A percentile compares a stretch with the other conserved stretches of the same genome.
phyloP scores from a whole-genome alignment of 2,888 invertebrate genomes.

The Dasypolia templi region DNA sequence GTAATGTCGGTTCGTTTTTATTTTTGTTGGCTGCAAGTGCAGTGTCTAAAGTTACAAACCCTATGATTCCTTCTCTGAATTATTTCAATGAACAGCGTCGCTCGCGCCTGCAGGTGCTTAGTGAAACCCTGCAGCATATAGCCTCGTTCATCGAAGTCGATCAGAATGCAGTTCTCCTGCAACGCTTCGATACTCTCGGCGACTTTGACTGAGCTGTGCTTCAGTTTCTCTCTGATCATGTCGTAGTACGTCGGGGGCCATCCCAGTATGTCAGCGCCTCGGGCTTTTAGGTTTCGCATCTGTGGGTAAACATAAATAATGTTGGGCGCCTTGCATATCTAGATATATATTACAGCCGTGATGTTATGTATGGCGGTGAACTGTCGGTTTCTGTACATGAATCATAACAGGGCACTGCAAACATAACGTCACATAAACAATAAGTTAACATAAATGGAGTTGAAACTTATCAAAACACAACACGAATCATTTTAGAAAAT shows the following conservation, averaged over 20 bases:
- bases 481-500: too few species aligned
- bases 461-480: too few species aligned
- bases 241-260: conserved; percentile 98
- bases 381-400: too few species aligned
- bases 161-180: conserved; percentile 96
- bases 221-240: conserved; percentile 94
- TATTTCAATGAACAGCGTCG: conserved; percentile 98
- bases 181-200: conserved; percentile 94
- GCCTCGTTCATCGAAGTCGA: conserved; percentile 99
- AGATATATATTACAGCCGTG: too few species aligned
- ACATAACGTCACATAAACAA: too few species aligned
- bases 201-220: conserved; percentile 92
- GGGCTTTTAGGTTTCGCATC: conserved; percentile 93
- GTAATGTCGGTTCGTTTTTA: too few species aligned
- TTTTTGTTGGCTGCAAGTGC: not conserved
- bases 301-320: conserved; percentile 66
- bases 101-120: conserved; percentile 98
- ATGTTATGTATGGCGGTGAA: too few species aligned
- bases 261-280: conserved; percentile 97
- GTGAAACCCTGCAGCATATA: conserved; percentile 99
- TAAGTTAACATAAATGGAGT: too few species aligned
- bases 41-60: conserved; percentile 88
- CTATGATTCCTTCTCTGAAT: conserved; percentile 98
- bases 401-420: too few species aligned
- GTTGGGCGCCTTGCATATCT: too few species aligned